phyloP scores from a whole-genome alignment of 2,888 invertebrate species.

The Anorthoa munda region DNA sequence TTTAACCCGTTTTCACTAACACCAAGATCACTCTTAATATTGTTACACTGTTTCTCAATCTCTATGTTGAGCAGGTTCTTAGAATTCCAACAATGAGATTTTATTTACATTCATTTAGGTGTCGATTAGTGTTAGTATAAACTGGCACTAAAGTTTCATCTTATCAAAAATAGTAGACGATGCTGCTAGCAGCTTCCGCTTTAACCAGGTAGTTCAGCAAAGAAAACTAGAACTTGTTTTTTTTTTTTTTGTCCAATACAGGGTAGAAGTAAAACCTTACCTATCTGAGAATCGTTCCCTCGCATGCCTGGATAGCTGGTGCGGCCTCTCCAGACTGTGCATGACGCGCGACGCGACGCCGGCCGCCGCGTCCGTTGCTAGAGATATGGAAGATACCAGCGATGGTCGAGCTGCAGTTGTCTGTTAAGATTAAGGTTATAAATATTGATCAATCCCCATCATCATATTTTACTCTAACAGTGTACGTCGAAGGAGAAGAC shows the following conservation, averaged over 20 bases:
- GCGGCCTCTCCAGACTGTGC: conserved; percentile 88
- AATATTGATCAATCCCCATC: no score
- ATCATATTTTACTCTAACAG: not conserved
- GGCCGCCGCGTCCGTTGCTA: conserved; percentile 85
- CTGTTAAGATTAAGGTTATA: conserved; percentile 64
- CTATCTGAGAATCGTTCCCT: conserved; percentile 88
- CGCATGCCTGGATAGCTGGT: conserved; percentile 85
- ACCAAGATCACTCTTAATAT: no score
- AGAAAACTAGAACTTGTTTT: not conserved
- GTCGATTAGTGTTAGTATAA: not conserved
- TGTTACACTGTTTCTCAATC: no score
- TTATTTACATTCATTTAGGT: not conserved
- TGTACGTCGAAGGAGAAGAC: not conserved
- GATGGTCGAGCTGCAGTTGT: conserved; percentile 86
- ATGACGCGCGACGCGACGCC: conserved; percentile 78
- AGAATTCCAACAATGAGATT: no score
- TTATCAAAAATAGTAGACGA: not conserved
- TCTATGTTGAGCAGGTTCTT: no score
- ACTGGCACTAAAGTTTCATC: not conserved
- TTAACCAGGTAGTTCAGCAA: not conserved
- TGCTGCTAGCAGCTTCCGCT: not conserved
- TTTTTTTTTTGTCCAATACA: not conserved
- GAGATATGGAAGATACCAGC: conserved; percentile 87
- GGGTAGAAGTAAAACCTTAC: conserved; percentile 64
- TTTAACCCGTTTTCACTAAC: no score